A percentile compares a stretch with the other conserved stretches of the same genome.
phyloP scores from a whole-genome alignment of 2,797 vertebrate genomes.

The Acestrorhynchus altus region DNA sequence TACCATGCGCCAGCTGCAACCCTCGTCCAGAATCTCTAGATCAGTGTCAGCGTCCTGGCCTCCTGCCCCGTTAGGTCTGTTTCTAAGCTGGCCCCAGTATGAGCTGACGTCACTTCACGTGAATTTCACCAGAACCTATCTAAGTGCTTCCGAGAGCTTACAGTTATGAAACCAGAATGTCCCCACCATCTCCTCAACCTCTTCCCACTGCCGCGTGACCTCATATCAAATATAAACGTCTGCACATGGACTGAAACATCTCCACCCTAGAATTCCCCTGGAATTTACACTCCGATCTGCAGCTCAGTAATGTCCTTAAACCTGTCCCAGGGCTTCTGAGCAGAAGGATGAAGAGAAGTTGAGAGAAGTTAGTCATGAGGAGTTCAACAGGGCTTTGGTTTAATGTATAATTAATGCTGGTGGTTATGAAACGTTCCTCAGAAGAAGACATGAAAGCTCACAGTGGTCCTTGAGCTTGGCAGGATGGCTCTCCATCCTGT shows the following conservation, averaged over 20 bases:
- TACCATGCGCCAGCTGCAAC: too few relatives aligned
- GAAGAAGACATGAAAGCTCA: neutral
- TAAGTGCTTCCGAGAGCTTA: too few relatives aligned
- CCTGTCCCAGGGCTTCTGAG: neutral
- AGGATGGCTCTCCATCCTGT: neutral
- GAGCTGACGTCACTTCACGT: too few relatives aligned
- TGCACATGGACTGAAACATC: neutral
- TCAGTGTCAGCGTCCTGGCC: too few relatives aligned
- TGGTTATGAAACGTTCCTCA: neutral
- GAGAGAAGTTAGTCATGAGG: neutral
- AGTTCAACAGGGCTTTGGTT: neutral
- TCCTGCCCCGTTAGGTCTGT: too few relatives aligned
- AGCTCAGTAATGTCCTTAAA: neutral
- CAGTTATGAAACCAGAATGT: conserved; percentile 1
- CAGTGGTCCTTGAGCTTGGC: conserved; percentile 2
- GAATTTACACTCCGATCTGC: neutral
- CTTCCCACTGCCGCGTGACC: neutral
- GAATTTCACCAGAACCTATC: too few relatives aligned
- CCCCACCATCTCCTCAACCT: neutral
- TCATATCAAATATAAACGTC: neutral
- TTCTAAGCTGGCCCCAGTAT: too few relatives aligned
- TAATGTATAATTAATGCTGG: neutral
- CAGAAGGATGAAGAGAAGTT: neutral
- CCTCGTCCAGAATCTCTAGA: too few relatives aligned
- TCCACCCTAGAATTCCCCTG: neutral